These are phyloP conservation scores for Drosophila parvula DNA, from an alignment of 1,140 invertebrate species.

Conservation along the genomic window DNA sequence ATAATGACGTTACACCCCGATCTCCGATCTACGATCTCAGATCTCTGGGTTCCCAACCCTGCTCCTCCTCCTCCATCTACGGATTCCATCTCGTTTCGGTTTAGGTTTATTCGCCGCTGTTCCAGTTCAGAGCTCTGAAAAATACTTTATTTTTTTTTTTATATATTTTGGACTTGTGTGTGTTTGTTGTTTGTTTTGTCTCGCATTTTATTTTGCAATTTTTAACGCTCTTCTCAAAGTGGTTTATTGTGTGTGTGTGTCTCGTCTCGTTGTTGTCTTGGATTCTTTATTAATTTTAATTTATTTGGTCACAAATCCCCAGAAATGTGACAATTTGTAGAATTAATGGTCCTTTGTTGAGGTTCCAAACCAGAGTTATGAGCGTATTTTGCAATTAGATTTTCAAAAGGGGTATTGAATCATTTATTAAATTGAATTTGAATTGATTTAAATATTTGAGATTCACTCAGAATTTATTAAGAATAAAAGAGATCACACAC, in stretches of 20 bases:
- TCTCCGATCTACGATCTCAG: constrained; percentile 20
- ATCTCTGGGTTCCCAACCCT: constrained; percentile 6
- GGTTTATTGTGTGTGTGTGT: constrained; percentile 33
- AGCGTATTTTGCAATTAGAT: background rate
- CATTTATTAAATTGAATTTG: background rate
- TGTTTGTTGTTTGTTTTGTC: constrained; percentile 24
- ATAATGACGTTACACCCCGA: constrained; percentile 58
- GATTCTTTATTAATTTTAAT: constrained; percentile 55
- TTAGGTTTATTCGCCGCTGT: constrained; percentile 32
- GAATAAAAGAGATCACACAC: background rate
- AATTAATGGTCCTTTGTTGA: constrained; percentile 12
- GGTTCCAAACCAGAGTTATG: background rate
- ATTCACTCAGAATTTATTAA: background rate
- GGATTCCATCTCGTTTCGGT: constrained; percentile 29
- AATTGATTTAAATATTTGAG: background rate
- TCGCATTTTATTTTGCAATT: constrained; percentile 58
- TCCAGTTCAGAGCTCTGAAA: constrained; percentile 62
- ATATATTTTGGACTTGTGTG: constrained; percentile 9
- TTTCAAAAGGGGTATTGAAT: background rate
- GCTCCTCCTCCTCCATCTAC: constrained; percentile 1
- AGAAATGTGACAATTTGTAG: constrained; percentile 48
- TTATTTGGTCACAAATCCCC: constrained; percentile 39
- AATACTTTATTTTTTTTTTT: constrained; percentile 26
- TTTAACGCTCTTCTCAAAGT: constrained; percentile 48
- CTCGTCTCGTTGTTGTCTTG: constrained; percentile 17